Evolutionary conservation across 1,140 invertebrate species (phyloP).

Genomic region (Rhizoglyphus robini): DNA sequence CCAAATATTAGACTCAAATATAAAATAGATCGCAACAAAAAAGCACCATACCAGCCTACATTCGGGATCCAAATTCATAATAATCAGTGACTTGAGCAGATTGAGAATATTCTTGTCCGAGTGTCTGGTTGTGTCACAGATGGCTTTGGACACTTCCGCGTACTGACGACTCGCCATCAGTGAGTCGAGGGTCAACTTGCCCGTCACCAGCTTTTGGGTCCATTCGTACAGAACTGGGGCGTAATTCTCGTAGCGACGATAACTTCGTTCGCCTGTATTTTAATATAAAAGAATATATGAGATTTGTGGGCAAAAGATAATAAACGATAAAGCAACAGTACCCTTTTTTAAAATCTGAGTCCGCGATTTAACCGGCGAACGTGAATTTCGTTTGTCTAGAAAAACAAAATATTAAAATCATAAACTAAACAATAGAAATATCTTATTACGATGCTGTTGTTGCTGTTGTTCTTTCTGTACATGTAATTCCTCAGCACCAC

Average conservation of each 20-base stretch:
- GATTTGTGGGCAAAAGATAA: too few species aligned
- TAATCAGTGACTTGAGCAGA: conserved; percentile 1
- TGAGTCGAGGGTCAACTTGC: background rate
- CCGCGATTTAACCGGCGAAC: too few species aligned
- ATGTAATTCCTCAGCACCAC: too few species aligned
- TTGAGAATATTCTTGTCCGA: background rate
- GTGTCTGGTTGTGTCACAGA: background rate
- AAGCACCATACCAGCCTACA: background rate
- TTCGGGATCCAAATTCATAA: conserved; percentile 7
- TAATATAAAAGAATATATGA: too few species aligned
- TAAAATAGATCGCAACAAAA: background rate
- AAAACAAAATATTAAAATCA: too few species aligned
- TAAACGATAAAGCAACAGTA: too few species aligned
- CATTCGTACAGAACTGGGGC: background rate
- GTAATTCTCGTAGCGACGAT: conserved; percentile 9
- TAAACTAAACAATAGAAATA: too few species aligned
- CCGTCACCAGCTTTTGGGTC: background rate
- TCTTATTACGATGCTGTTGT: too few species aligned
- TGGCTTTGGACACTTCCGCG: background rate
- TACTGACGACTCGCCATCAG: background rate
- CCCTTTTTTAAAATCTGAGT: too few species aligned
- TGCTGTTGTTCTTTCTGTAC: too few species aligned
- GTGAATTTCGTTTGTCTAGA: too few species aligned
- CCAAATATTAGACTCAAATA: background rate
- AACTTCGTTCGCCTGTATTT: background rate